Base-by-base conservation (phyloP, 2,113 vertebrate species). In the Sinocyclocheilus rhinocerous region DNA sequence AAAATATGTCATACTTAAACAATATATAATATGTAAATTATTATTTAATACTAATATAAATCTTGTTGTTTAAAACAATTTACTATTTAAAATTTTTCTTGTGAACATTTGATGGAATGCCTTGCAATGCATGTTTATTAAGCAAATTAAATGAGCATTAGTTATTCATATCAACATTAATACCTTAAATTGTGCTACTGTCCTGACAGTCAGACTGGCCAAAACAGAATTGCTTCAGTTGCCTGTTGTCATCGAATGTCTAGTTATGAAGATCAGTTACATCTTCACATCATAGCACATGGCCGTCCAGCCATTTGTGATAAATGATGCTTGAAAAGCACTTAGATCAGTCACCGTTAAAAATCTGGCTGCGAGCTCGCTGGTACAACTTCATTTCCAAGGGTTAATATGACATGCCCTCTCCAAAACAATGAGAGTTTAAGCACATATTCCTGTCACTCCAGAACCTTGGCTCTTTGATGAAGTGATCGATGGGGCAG, bases 251-350 rank as follows among this genome's bases (percentile, higher is more conserved):
- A 45, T 11, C 2, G 10, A 45, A 45, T 45, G 42, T 45, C 45
- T 77, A 83, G 85, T 76, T 85, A 90, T 87, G 76, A 87, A 86
- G 84, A 69, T 86, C 73, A 88, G 89, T 73, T 86, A 85, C 55
- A 85, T 45, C 78, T 87, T 76, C n/a, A 65, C 83, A 81, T 77
- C 86, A 88, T 73, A 65, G 16, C 2, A 36, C 85, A 86, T 36
- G 87, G 87, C 87, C 76, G 70, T 84, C 50, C 88, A 75, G 76
- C 87, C 78, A 59, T 87, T 73, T 90, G 93, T 89, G 90, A 88
- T 93, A 95, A 95, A 95, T 94, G 93, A 92, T 84, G 93, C 93
- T 92, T 94, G 92, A 95, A 94, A 91, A 89, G 89, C 87, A 93
- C 87, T 83, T 88, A 87, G 89, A 94, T 94, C 86, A 69, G 92